phyloP scores from a whole-genome alignment of 2,888 invertebrate genomes.

The Megamerina dolium region DNA sequence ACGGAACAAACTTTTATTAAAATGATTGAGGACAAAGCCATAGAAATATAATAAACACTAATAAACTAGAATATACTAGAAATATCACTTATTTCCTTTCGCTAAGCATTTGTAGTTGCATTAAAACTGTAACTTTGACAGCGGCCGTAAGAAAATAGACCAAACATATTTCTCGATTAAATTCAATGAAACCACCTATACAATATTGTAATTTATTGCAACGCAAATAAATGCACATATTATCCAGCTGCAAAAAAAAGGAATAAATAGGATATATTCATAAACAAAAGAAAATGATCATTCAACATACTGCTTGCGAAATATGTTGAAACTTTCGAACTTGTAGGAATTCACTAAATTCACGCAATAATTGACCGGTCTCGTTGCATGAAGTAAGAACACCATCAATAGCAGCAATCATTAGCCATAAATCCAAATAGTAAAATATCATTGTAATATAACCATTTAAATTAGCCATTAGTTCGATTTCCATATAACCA shows the following conservation, averaged over 20 bases:
- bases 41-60: no score
- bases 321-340: neutral
- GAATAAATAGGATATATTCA: no score
- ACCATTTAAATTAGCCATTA: conserved; percentile 12
- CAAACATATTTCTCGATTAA: conserved; percentile 3
- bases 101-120: conserved; percentile 13
- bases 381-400: conserved; percentile 23
- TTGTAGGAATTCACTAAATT: conserved; percentile 11
- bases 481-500: conserved; percentile 9
- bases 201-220: conserved; percentile 7
- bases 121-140: conserved; percentile 8
- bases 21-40: no score
- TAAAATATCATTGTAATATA: conserved; percentile 10
- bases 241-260: conserved; percentile 11
- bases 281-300: no score
- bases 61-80: no score
- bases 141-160: conserved; percentile 1
- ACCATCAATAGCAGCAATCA: conserved; percentile 23
- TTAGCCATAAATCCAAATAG: conserved; percentile 10
- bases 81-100: no score
- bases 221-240: conserved; percentile 6
- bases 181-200: conserved; percentile 12
- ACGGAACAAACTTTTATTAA: no score
- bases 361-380: conserved; percentile 16
- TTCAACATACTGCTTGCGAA: conserved; percentile 13